A percentile compares a stretch with the other conserved stretches of the same genome.
These are phyloP conservation scores for Synanthedon vespiformis DNA, from an alignment of 2,888 invertebrate species.

Conservation along the genomic window DNA sequence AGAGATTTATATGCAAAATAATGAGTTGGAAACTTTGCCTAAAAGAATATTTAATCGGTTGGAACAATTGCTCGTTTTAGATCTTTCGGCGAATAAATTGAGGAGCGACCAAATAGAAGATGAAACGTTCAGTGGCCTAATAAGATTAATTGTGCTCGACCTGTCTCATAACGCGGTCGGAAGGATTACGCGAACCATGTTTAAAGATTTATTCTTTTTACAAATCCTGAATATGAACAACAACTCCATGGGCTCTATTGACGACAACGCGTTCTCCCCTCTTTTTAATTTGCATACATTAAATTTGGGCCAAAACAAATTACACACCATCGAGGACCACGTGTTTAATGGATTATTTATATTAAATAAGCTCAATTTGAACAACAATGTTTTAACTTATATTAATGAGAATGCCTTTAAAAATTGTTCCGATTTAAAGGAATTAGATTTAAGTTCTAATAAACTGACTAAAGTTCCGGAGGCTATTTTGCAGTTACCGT, in stretches of 20 bases:
- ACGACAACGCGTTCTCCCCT: constrained; percentile 87
- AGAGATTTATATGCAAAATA: constrained; percentile 88
- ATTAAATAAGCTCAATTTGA: constrained; percentile 84
- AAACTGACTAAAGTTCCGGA: constrained; percentile 85
- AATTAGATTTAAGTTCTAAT: constrained; percentile 90
- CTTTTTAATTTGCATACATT: constrained; percentile 90
- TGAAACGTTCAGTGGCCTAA: constrained; percentile 86
- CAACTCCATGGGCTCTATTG: constrained; percentile 85
- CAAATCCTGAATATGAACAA: constrained; percentile 88
- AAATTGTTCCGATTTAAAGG: constrained; percentile 89
- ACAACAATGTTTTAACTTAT: constrained; percentile 83
- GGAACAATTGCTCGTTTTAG: constrained; percentile 87
- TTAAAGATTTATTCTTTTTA: constrained; percentile 88
- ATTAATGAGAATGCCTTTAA: constrained; percentile 84
- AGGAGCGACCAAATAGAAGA: constrained; percentile 88
- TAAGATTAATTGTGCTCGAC: constrained; percentile 87
- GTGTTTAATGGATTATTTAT: constrained; percentile 88
- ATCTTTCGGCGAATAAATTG: constrained; percentile 87
- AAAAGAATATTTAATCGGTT: constrained; percentile 86
- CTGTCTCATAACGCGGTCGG: constrained; percentile 86
- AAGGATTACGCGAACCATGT: constrained; percentile 83
- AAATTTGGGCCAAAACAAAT: constrained; percentile 87
- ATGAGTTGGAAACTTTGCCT: constrained; percentile 85
- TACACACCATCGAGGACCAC: constrained; percentile 82
- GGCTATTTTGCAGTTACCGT: constrained; percentile 83